phyloP scores from a whole-genome alignment of 2,113 vertebrate genomes.

The Dipodomys merriami region DNA sequence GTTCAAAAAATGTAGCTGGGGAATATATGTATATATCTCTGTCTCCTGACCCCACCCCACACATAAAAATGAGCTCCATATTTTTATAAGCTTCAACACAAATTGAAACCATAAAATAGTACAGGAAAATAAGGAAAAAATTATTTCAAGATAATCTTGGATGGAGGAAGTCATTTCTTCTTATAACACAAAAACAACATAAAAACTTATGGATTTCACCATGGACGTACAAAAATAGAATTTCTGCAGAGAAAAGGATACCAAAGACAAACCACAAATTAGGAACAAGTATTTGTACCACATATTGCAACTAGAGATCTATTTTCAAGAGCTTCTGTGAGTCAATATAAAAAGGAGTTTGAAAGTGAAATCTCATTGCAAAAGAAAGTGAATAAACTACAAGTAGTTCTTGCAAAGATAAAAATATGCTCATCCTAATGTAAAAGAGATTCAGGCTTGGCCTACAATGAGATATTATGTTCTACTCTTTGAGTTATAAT shows the following conservation, averaged over 20 bases:
- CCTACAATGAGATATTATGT: background rate
- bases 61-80: conserved; percentile 30
- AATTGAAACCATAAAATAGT: conserved; percentile 59
- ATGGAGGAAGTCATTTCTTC: conserved; percentile 51
- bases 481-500: background rate
- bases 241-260: conserved; percentile 20
- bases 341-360: background rate
- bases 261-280: conserved; percentile 12
- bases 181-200: conserved; percentile 51
- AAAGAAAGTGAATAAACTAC: conserved; percentile 9
- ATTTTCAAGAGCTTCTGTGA: background rate
- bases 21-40: background rate
- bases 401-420: background rate
- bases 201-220: conserved; percentile 44
- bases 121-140: conserved; percentile 44
- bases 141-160: conserved; percentile 48
- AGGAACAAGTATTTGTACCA: conserved; percentile 43
- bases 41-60: background rate
- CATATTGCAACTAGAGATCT: conserved; percentile 18
- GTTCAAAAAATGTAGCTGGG: conserved; percentile 17
- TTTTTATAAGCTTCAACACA: conserved; percentile 42
- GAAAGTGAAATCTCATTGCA: conserved; percentile 39
- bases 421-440: background rate
- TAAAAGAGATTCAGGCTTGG: conserved; percentile 52
- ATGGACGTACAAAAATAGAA: conserved; percentile 43